A percentile compares a stretch with the other conserved stretches of the same genome.
Conservation (phyloP, 2,888 invertebrate genomes). For the Cephus rjabovi region DNA sequence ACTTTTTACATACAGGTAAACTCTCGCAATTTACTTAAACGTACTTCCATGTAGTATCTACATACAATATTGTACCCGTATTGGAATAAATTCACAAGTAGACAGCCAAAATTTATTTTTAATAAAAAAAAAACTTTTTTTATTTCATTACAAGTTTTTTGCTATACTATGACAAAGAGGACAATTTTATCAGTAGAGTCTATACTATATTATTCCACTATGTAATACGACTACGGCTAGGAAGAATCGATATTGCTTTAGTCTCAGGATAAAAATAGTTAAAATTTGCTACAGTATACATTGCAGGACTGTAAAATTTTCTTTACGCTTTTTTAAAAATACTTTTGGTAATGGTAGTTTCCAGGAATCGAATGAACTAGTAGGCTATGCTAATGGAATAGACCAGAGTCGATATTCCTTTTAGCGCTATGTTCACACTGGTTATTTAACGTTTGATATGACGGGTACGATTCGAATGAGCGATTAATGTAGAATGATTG, state of each 20-base stretch:
- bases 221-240: not conserved
- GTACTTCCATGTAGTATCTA: not conserved
- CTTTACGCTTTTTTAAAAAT: not conserved
- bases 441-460: not conserved
- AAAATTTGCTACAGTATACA: not conserved
- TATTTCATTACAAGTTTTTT: not conserved
- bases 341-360: not conserved
- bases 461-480: not conserved
- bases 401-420: not conserved
- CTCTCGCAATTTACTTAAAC: not conserved
- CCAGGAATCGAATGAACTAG: not conserved
- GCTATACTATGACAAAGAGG: not conserved
- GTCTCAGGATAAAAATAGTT: not conserved
- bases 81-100: not conserved
- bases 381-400: not conserved
- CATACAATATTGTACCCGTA: not conserved
- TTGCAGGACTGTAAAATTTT: not conserved
- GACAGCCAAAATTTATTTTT: not conserved
- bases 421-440: not conserved
- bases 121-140: not conserved
- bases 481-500: not conserved
- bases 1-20: not conserved
- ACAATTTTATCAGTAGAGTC: not conserved
- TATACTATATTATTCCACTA: not conserved
- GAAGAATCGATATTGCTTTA: not conserved